Evolutionary conservation across 2,888 invertebrate species (phyloP), one percentile per base, ranked within the genome.

Genomic region (Nephrotoma flavescens): DNA sequence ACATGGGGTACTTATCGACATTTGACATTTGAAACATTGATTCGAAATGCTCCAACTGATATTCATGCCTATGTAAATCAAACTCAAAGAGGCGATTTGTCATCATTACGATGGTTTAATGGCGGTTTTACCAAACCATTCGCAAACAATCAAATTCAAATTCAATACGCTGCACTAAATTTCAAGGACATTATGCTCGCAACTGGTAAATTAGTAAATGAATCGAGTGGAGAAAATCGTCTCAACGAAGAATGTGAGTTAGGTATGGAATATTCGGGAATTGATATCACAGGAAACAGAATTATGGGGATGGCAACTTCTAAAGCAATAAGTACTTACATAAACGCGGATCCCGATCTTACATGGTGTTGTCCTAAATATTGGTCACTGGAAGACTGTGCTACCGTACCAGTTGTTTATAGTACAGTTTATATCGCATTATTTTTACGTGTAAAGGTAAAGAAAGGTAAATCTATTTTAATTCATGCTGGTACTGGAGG

Each of bases 101-200:
- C 19, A 19, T 19, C 19, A 19, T 19, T 19, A 19, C 19, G 19
- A 19, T 19, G 19, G 19, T 19, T 19, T 19, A 19, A 19, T 0
- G 0, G 19, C 19, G 19, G 19, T 1, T 0, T 19, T 0, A 19
- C 19, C 19, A 19, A 19, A 19, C 19, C 19, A 19, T 19, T 19
- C 19, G 19, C 19, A 19, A 1, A 19, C 19, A 19, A 95, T 96
- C 0, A 95, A 96, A 0, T 94, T 1, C 90, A 93, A 90, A 93
- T 96, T 0, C 93, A 95, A 89, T 97, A 96, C 90, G 92, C 97
- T 0, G 94, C 97, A 0, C 91, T 99, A 12, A 99, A 99, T 92
- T 99, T 98, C 94, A 95, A 97, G 89, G 99, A 99, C 91, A 93
- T 99, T 0, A 98, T 99, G 98, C 93, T 97, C 0, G 97, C 98